These are phyloP conservation scores for Typhlomys cinereus DNA, from an alignment of 2,113 vertebrate species.

Conservation along the genomic window DNA sequence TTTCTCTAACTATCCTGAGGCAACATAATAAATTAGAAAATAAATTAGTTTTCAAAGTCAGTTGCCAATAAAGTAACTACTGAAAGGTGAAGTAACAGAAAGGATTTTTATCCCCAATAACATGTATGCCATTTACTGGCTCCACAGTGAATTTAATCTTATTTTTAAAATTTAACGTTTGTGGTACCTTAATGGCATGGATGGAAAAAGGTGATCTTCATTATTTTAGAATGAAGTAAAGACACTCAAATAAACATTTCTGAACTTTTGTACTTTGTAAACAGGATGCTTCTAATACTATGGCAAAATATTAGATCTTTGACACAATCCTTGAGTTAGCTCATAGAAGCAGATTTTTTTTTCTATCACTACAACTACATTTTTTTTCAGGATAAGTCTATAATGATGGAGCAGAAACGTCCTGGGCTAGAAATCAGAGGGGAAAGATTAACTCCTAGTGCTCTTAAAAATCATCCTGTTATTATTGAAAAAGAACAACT, in stretches of 20 bases:
- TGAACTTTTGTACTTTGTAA: not conserved
- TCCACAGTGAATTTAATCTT: not conserved
- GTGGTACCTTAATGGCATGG: not conserved
- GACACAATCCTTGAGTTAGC: not conserved
- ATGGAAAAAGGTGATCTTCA: not conserved
- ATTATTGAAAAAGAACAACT: constrained; percentile 18
- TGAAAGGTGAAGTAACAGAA: not conserved
- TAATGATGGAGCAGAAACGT: not conserved
- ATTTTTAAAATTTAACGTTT: not conserved
- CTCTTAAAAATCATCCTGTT: not conserved
- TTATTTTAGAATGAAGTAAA: not conserved
- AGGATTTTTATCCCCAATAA: not conserved
- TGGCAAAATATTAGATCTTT: not conserved
- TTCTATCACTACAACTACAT: not conserved
- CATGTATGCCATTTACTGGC: not conserved
- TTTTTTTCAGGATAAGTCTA: not conserved
- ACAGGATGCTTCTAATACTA: not conserved
- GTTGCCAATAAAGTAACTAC: not conserved
- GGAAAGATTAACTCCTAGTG: not conserved
- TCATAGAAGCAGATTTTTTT: not conserved
- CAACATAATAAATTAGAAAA: not conserved
- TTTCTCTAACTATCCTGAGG: not conserved
- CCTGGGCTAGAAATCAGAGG: not conserved
- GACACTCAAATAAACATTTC: not conserved
- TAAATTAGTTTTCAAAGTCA: not conserved